Percentiles rank a stretch among this genome's conserved stretches.
Conservation (phyloP, 2,888 invertebrate genomes). For the Lutraria lutraria region DNA sequence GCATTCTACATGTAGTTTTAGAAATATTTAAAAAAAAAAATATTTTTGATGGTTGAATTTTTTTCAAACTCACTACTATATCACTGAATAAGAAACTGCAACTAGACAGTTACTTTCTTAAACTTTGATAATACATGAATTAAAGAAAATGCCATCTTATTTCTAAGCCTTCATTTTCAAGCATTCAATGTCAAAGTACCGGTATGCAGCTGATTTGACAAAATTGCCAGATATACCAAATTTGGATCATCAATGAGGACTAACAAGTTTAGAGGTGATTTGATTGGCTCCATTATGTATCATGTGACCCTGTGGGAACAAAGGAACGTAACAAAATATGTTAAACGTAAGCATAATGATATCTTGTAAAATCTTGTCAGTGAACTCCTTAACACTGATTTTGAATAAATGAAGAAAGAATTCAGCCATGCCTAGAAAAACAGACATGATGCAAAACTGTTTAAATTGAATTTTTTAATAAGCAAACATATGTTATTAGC, state of each 20-base stretch:
- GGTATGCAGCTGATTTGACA: not conserved
- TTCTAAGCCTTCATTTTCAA: too few species aligned
- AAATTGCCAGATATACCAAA: not conserved
- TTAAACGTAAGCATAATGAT: not conserved
- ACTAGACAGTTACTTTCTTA: too few species aligned
- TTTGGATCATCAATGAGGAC: not conserved
- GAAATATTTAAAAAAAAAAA: too few species aligned
- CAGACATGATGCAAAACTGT: not conserved
- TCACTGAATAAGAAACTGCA: too few species aligned
- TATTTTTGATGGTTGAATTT: too few species aligned
- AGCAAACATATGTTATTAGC: not conserved
- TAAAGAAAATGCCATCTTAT: too few species aligned
- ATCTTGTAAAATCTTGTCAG: not conserved
- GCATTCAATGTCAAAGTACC: too few species aligned
- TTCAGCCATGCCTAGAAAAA: not conserved
- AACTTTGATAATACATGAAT: too few species aligned
- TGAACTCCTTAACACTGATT: not conserved
- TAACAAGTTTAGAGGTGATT: not conserved
- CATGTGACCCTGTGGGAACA: not conserved
- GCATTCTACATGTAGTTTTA: too few species aligned
- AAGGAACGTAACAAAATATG: not conserved
- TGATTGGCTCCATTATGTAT: slow-evolving; percentile 11
- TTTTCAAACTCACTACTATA: too few species aligned
- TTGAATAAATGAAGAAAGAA: too few species aligned
- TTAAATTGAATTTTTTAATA: not conserved